Conservation (phyloP, 2,888 invertebrate species). For the Ecliptopera silaceata region DNA sequence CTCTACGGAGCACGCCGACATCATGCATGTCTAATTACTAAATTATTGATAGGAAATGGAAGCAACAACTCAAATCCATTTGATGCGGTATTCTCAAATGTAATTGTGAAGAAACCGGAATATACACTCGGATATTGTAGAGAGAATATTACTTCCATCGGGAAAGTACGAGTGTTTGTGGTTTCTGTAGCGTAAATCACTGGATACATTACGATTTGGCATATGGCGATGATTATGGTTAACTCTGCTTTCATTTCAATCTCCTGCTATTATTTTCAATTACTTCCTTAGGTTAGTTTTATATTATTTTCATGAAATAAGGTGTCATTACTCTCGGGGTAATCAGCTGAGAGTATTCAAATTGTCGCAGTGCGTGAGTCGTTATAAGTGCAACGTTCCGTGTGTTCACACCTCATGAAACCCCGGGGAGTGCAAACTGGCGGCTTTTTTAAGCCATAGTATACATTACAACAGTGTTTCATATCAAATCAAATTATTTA, state of each 20-base stretch:
- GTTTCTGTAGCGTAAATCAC: constrained; percentile 17
- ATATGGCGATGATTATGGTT: constrained; percentile 16
- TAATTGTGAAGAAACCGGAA: constrained; percentile 21
- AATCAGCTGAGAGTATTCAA: constrained; percentile 44
- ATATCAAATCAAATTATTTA: background rate
- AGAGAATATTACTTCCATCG: constrained; percentile 2
- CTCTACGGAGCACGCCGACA: constrained; percentile 44
- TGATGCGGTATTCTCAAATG: constrained; percentile 23
- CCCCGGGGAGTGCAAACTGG: constrained; percentile 67
- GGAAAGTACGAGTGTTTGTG: constrained; percentile 18
- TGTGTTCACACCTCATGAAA: constrained; percentile 72
- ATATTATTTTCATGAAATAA: constrained; percentile 5
- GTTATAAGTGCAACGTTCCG: constrained; percentile 56
- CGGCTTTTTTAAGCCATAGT: constrained; percentile 28
- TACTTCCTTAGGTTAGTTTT: constrained; percentile 8
- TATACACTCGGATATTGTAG: constrained; percentile 9
- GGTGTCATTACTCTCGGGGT: constrained; percentile 26
- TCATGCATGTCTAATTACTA: constrained; percentile 55
- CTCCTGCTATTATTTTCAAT: constrained; percentile 12
- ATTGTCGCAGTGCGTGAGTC: constrained; percentile 59
- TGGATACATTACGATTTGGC: constrained; percentile 14
- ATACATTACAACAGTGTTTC: constrained; percentile 14
- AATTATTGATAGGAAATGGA: constrained; percentile 44
- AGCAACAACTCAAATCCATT: constrained; percentile 27
- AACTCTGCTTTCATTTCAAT: constrained; percentile 14